Conservation (phyloP, 2,888 invertebrate species). For the Linnaemya tessellans region DNA sequence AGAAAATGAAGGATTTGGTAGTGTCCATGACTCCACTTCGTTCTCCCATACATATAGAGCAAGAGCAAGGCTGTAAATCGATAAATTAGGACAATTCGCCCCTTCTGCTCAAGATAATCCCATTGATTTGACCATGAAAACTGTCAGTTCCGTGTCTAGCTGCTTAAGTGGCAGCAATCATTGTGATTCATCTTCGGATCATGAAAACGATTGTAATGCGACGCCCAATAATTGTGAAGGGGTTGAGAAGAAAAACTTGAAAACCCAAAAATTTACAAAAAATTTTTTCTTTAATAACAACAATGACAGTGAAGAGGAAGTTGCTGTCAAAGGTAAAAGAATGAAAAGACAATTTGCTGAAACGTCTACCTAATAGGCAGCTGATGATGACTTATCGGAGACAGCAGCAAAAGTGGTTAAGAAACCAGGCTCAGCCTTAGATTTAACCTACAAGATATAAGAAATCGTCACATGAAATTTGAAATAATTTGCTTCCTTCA, state of each 20-base stretch:
- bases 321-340: conserved; percentile 12
- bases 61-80: conserved; percentile 78
- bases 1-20: conserved; percentile 84
- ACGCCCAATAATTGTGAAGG: conserved; percentile 66
- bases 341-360: conserved; percentile 48
- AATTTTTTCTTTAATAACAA: conserved; percentile 71
- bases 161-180: conserved; percentile 77
- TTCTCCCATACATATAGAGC: conserved; percentile 82
- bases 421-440: conserved; percentile 45
- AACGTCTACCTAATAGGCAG: background rate
- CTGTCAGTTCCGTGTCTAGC: conserved; percentile 84
- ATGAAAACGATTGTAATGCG: conserved; percentile 50
- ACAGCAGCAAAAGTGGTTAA: conserved; percentile 11
- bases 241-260: conserved; percentile 73
- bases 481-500: too few species aligned
- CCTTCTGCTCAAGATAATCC: conserved; percentile 86
- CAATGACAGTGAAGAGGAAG: conserved; percentile 61
- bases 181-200: conserved; percentile 57
- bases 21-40: conserved; percentile 85
- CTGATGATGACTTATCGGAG: background rate
- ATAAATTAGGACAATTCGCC: background rate
- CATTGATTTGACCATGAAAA: conserved; percentile 91
- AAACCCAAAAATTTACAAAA: conserved; percentile 70
- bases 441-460: conserved; percentile 58
- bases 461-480: too few species aligned